These are phyloP conservation scores for Platycercus adscitus DNA, from an alignment of 2,113 vertebrate genomes.

Conservation along the genomic window DNA sequence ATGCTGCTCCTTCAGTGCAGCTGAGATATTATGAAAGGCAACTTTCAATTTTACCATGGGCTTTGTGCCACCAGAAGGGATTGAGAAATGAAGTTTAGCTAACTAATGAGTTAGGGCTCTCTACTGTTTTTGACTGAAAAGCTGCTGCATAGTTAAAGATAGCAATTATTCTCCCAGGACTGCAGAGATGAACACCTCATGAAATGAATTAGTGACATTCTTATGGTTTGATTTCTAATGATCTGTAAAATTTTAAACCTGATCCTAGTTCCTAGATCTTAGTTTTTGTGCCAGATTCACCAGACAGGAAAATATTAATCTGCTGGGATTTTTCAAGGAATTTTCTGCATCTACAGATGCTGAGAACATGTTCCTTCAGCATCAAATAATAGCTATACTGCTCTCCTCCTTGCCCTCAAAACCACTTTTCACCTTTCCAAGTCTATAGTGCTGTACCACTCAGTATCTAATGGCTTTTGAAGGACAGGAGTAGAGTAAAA, in stretches of 20 bases:
- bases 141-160: constrained; percentile 24
- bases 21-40: neutral
- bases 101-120: constrained; percentile 11
- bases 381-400: neutral
- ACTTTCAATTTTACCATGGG: constrained; percentile 18
- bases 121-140: neutral
- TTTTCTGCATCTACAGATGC: constrained; percentile 18
- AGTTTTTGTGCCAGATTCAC: constrained; percentile 35
- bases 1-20: neutral
- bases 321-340: constrained; percentile 48
- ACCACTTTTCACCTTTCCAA: neutral
- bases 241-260: constrained; percentile 62
- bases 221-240: constrained; percentile 59
- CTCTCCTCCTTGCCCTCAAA: neutral
- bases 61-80: neutral
- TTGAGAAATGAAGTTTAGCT: constrained; percentile 41
- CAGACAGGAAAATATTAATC: constrained; percentile 63
- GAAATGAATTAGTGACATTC: constrained; percentile 61
- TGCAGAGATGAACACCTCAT: constrained; percentile 41
- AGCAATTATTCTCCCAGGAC: constrained; percentile 35
- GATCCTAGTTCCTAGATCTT: constrained; percentile 54
- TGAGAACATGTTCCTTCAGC: neutral
- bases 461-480: neutral
- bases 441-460: neutral
- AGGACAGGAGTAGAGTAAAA: neutral